phyloP scores from a whole-genome alignment of 1,140 invertebrate genomes.

The Caligus rogercresseyi region DNA sequence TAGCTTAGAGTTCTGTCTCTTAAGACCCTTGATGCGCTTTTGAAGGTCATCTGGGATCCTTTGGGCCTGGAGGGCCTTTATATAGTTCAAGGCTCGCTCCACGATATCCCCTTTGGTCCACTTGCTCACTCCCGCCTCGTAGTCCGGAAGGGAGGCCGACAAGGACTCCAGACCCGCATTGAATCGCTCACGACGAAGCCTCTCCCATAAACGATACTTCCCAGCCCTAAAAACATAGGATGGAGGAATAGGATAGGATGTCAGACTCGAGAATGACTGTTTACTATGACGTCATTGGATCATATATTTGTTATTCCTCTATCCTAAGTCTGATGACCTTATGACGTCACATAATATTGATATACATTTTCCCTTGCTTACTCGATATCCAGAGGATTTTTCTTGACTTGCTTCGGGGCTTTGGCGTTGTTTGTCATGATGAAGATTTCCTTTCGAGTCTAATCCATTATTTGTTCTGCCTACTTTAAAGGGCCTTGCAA shows the following conservation, averaged over 20 bases:
- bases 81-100: neutral
- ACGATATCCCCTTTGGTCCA: constrained; percentile 1
- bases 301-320: too few relatives aligned
- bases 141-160: neutral
- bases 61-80: neutral
- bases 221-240: neutral
- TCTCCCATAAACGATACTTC: neutral
- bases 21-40: neutral
- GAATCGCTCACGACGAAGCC: neutral
- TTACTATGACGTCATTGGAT: too few relatives aligned
- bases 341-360: too few relatives aligned
- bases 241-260: neutral
- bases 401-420: neutral
- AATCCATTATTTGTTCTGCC: too few relatives aligned
- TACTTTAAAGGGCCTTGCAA: too few relatives aligned
- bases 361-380: too few relatives aligned
- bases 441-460: too few relatives aligned
- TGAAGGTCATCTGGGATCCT: neutral
- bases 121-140: neutral
- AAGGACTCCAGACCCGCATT: neutral
- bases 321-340: too few relatives aligned
- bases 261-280: neutral
- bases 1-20: constrained; percentile 1
- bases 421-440: neutral
- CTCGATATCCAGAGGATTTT: neutral